Conservation (phyloP, 2,113 vertebrate species). For the Myiagra hebetior region DNA sequence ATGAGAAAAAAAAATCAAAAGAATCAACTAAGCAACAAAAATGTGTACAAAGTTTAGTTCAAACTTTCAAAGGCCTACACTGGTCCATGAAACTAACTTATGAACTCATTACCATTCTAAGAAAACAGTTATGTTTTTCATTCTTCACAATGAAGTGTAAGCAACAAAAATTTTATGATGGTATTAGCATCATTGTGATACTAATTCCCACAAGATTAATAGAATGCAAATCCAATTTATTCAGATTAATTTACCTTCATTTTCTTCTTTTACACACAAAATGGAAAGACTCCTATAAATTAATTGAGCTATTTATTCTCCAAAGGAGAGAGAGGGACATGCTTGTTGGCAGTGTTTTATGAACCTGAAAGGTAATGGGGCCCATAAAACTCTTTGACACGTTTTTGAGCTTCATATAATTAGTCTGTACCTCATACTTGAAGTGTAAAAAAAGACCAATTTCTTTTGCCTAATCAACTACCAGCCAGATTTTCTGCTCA, state of each 20-base stretch:
- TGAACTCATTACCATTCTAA: neutral
- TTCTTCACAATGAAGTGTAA: neutral
- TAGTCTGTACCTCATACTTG: neutral
- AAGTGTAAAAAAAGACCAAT: neutral
- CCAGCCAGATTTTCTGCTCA: neutral
- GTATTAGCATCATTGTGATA: neutral
- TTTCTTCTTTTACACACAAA: neutral
- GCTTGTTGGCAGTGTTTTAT: neutral
- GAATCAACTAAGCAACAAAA: neutral
- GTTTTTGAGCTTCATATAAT: slow-evolving; percentile 5
- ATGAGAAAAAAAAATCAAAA: neutral
- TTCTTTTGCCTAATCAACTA: neutral
- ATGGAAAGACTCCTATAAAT: neutral
- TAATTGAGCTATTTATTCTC: slow-evolving; percentile 22
- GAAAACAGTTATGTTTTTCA: neutral
- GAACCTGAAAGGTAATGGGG: slow-evolving; percentile 16
- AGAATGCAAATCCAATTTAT: neutral
- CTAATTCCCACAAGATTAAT: slow-evolving; percentile 1
- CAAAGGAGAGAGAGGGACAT: neutral
- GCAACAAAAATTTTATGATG: neutral
- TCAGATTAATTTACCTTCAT: neutral
- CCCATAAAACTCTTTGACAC: slow-evolving; percentile 10
- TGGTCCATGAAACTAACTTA: neutral
- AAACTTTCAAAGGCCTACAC: neutral
- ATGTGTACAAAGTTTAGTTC: neutral